Evolutionary conservation across 2,113 vertebrate genomes (phyloP).

Genomic region (Brachyhypopomus gauderio): DNA sequence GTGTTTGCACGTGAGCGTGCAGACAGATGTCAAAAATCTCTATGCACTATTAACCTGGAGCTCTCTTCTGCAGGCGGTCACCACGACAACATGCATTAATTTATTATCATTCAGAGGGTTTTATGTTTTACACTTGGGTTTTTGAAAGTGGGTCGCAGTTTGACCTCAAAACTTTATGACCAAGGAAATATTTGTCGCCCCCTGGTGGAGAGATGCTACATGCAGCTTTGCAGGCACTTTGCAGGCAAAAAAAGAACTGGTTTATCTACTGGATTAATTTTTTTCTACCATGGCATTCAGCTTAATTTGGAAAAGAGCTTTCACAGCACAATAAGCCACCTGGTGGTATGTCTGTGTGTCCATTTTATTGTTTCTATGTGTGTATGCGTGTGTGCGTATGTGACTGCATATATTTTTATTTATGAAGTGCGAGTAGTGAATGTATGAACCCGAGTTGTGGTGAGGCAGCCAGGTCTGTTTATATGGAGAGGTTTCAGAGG

Average conservation of each 20-base stretch:
- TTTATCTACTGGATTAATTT: constrained; percentile 12
- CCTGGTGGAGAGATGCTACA: constrained; percentile 9
- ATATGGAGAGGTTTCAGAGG: too few relatives aligned
- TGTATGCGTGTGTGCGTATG: constrained; percentile 15
- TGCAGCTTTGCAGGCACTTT: neutral
- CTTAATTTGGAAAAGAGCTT: constrained; percentile 21
- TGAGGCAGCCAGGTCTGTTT: neutral
- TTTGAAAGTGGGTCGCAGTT: constrained; percentile 8
- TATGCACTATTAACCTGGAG: constrained; percentile 54
- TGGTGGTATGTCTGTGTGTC: constrained; percentile 19
- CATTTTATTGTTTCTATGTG: neutral
- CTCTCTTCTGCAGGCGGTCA: constrained; percentile 21
- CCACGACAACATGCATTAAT: constrained; percentile 30
- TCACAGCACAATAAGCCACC: constrained; percentile 39
- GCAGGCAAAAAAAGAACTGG: neutral
- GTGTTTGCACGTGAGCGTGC: constrained; percentile 11
- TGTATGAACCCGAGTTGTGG: constrained; percentile 6
- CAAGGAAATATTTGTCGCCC: constrained; percentile 20
- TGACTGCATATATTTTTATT: constrained; percentile 45
- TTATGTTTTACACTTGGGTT: neutral
- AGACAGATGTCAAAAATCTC: constrained; percentile 40
- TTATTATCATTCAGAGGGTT: constrained; percentile 41
- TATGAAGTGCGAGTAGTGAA: constrained; percentile 48
- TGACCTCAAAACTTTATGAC: neutral
- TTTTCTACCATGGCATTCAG: constrained; percentile 18